Evolutionary conservation across 2,113 vertebrate species (phyloP).

Genomic region (Xenus cinereus): DNA sequence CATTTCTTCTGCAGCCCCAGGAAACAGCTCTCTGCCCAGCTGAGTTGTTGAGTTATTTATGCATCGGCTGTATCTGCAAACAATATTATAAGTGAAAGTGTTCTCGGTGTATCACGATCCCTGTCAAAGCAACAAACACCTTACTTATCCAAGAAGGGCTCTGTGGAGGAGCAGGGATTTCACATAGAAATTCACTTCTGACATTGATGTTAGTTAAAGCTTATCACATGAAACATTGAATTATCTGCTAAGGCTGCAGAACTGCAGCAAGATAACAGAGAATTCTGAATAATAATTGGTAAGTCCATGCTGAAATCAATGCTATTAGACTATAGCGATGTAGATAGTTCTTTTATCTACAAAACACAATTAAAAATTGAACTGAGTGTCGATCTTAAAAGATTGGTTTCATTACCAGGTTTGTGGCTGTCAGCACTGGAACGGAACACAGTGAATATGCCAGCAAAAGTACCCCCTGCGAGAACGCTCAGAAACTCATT

Average conservation of each 20-base stretch:
- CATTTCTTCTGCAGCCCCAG: not conserved
- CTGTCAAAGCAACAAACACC: not conserved
- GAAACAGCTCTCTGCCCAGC: not conserved
- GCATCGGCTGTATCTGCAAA: not conserved
- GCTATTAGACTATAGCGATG: not conserved
- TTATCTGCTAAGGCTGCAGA: not conserved
- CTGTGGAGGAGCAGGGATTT: not conserved
- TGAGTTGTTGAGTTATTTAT: not conserved
- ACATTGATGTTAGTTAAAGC: not conserved
- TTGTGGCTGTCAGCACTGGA: not conserved
- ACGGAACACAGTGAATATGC: not conserved
- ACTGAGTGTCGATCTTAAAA: not conserved
- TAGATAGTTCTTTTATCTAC: not conserved
- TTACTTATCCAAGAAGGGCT: not conserved
- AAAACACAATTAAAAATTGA: not conserved
- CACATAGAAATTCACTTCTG: not conserved
- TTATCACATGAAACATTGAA: not conserved
- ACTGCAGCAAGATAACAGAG: not conserved
- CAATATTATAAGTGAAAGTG: not conserved
- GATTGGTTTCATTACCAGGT: not conserved
- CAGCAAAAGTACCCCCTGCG: not conserved
- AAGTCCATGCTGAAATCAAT: constrained; percentile 17
- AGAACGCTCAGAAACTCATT: not conserved
- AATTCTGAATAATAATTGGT: constrained; percentile 23
- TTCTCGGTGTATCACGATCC: not conserved